Evolutionary conservation across 2,797 vertebrate genomes (phyloP).

Genomic region (Gadopsis bispinosus): DNA sequence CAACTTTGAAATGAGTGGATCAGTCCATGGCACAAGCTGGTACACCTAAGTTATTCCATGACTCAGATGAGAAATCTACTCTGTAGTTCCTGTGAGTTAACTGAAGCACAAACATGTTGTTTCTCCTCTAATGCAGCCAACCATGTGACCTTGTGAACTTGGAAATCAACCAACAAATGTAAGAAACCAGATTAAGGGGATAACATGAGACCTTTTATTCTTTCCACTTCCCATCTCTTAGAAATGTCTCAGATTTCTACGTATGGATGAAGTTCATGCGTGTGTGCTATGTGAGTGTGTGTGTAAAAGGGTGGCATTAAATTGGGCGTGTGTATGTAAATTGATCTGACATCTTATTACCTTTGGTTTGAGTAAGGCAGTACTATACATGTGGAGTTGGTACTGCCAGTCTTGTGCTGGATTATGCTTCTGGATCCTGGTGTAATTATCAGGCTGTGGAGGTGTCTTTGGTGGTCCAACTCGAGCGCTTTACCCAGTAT

Average conservation of each 20-base stretch:
- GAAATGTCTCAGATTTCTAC: background rate
- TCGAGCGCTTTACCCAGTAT: constrained; percentile 9
- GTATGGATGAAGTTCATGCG: background rate
- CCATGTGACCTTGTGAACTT: background rate
- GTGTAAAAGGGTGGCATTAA: background rate
- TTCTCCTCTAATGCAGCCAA: background rate
- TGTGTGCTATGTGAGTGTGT: background rate
- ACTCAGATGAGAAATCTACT: background rate
- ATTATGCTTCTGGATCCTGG: background rate
- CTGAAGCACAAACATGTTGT: background rate
- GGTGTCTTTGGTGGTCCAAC: constrained; percentile 21
- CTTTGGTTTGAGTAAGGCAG: background rate
- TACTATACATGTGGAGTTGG: background rate
- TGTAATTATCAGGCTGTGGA: constrained; percentile 35
- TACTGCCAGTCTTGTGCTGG: constrained; percentile 10
- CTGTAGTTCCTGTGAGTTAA: background rate
- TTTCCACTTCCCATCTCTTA: background rate
- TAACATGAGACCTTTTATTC: background rate
- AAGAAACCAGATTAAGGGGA: background rate
- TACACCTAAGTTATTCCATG: constrained; percentile 4
- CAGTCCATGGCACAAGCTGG: background rate
- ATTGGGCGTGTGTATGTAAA: background rate
- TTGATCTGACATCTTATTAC: background rate
- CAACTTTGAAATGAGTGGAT: background rate
- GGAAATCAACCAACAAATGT: background rate